Evolutionary conservation across 1,140 invertebrate genomes (phyloP).

Genomic region (Pollicipes pollicipes): DNA sequence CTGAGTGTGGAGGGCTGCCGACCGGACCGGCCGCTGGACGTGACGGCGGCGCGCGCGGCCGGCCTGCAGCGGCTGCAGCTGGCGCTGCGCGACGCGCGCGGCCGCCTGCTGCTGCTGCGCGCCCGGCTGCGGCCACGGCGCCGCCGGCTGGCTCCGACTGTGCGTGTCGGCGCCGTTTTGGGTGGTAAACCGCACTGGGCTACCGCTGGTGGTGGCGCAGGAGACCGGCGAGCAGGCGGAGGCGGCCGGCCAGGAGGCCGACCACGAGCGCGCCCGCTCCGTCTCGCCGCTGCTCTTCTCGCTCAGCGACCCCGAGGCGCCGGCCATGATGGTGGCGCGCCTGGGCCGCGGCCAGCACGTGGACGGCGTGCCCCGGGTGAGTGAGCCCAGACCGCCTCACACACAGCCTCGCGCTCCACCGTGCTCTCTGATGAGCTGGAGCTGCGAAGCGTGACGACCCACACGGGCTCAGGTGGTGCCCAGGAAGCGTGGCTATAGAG

Average conservation of each 20-base stretch:
- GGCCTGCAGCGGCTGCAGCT: constrained; percentile 12
- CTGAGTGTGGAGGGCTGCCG: constrained; percentile 5
- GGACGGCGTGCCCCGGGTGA: constrained; percentile 38
- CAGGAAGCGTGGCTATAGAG: too few relatives aligned
- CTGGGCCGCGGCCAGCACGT: constrained; percentile 50
- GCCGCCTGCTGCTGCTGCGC: constrained; percentile 16
- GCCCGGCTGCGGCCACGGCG: constrained; percentile 3
- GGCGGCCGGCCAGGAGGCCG: constrained; percentile 73
- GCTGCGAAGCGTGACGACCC: too few relatives aligned
- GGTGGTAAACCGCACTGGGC: constrained; percentile 86
- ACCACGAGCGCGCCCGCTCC: constrained; percentile 84
- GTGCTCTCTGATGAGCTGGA: too few relatives aligned
- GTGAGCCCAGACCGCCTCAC: constrained; percentile 9
- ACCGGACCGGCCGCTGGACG: not conserved
- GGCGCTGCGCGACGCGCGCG: constrained; percentile 15
- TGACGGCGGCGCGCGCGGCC: constrained; percentile 12
- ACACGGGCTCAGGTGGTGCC: too few relatives aligned
- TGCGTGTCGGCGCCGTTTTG: constrained; percentile 73
- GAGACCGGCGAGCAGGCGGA: constrained; percentile 44
- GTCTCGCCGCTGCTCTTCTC: constrained; percentile 84
- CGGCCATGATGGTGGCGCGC: constrained; percentile 40
- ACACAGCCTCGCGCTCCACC: too few relatives aligned
- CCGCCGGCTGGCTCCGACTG: constrained; percentile 35
- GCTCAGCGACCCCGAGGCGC: constrained; percentile 70
- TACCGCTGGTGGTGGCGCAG: constrained; percentile 85